Percentiles rank a stretch among this genome's conserved stretches.
phyloP scores from a whole-genome alignment of 2,888 invertebrate genomes.

The Criorhina ranunculi region DNA sequence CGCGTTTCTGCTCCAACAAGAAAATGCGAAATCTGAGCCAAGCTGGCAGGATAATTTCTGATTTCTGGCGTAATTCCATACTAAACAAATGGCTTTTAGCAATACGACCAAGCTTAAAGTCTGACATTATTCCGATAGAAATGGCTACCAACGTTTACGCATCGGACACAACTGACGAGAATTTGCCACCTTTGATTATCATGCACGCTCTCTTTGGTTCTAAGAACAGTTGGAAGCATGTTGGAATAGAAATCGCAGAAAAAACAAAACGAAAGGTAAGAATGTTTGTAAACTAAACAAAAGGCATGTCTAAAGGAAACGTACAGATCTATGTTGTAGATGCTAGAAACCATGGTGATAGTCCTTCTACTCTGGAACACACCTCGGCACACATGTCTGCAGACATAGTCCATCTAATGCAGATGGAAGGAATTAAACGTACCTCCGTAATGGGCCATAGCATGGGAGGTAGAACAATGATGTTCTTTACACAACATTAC shows the following conservation, averaged over 20 bases:
- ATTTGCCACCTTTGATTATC: constrained; percentile 89
- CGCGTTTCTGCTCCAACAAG: background rate
- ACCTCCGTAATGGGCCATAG: constrained; percentile 94
- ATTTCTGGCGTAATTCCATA: background rate
- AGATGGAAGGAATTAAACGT: constrained; percentile 87
- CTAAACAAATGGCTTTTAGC: background rate
- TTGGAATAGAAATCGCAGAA: constrained; percentile 89
- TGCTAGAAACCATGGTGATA: constrained; percentile 97
- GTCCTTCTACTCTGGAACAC: constrained; percentile 91
- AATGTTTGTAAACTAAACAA: background rate
- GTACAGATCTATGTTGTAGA: constrained; percentile 88
- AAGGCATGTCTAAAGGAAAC: background rate
- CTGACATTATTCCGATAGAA: constrained; percentile 85
- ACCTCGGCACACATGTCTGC: constrained; percentile 90
- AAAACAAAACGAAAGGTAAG: constrained; percentile 86
- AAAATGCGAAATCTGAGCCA: constrained; percentile 30
- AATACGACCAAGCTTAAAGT: constrained; percentile 28
- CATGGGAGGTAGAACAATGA: constrained; percentile 97
- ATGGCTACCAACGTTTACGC: constrained; percentile 89
- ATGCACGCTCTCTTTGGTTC: constrained; percentile 95
- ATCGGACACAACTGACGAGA: constrained; percentile 81
- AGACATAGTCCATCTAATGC: constrained; percentile 89
- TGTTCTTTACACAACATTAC: constrained; percentile 91
- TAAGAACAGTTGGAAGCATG: constrained; percentile 93
- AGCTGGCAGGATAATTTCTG: background rate